Conservation (phyloP, 2,797 vertebrate species). For the Schizothorax lantsangensis region DNA sequence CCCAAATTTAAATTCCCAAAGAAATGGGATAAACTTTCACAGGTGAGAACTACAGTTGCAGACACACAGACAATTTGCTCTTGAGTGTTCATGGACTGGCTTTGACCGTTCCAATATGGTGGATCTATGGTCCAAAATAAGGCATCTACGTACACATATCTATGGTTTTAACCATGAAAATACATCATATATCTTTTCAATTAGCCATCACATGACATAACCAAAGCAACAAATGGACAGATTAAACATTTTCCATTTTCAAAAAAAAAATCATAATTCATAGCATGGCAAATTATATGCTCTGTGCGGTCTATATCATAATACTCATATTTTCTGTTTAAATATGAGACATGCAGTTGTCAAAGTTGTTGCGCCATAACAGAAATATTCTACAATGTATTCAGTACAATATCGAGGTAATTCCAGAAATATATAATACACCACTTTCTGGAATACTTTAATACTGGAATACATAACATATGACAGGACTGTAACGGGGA, state of each 20-base stretch:
- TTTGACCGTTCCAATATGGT: no score
- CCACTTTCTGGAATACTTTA: background rate
- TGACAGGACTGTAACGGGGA: background rate
- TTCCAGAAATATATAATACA: background rate
- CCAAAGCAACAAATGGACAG: background rate
- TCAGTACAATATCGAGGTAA: background rate
- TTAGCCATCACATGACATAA: background rate
- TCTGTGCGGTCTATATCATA: background rate
- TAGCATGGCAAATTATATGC: background rate
- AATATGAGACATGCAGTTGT: background rate
- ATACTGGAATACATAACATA: background rate
- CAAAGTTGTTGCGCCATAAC: background rate
- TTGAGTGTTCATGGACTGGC: no score
- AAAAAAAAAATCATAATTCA: background rate
- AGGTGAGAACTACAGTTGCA: no score
- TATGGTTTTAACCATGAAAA: background rate
- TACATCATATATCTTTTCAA: background rate
- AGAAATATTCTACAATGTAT: background rate
- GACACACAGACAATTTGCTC: no score
- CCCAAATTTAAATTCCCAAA: no score
- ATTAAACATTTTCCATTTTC: background rate
- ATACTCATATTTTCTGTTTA: background rate
- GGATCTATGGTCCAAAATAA: no score
- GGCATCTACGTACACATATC: no score
- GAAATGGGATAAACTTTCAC: no score